phyloP scores from a whole-genome alignment of 2,888 invertebrate genomes.

The Hoplodrina blanda region DNA sequence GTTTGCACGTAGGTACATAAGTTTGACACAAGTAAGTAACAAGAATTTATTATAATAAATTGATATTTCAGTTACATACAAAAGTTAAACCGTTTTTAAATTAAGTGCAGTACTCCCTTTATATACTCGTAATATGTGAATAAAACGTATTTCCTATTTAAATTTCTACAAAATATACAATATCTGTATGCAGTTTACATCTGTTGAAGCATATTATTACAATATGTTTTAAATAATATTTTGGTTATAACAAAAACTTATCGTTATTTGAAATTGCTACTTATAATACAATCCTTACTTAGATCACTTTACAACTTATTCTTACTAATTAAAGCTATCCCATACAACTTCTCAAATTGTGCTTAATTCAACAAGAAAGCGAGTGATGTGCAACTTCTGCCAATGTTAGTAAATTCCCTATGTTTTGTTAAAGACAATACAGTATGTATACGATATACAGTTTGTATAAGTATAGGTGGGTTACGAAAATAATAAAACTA shows the following conservation, averaged over 20 bases:
- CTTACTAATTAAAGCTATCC: conserved; percentile 90
- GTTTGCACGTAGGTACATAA: conserved; percentile 11
- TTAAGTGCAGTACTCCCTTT: conserved; percentile 44
- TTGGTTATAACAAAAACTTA: conserved; percentile 54
- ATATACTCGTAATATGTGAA: conserved; percentile 43
- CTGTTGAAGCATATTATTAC: conserved; percentile 43
- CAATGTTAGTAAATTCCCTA: conserved; percentile 44
- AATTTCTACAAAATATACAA: conserved; percentile 57
- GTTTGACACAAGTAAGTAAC: conserved; percentile 58
- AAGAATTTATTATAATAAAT: conserved; percentile 38
- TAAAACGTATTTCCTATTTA: conserved; percentile 47
- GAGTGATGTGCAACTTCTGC: conserved; percentile 72
- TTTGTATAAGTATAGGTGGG: conserved; percentile 3
- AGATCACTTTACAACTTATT: conserved; percentile 78
- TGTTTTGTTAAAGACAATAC: conserved; percentile 30
- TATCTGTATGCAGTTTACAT: conserved; percentile 43
- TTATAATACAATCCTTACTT: conserved; percentile 70
- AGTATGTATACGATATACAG: conserved; percentile 1
- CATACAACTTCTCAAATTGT: conserved; percentile 88
- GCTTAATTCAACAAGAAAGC: conserved; percentile 82
- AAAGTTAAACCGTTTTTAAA: conserved; percentile 42
- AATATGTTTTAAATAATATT: conserved; percentile 40
- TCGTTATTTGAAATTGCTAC: conserved; percentile 60
- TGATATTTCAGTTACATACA: conserved; percentile 30
- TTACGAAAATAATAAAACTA: conserved; percentile 50